Evolutionary conservation across 2,113 vertebrate genomes (phyloP).

Genomic region (Gymnogyps californianus): DNA sequence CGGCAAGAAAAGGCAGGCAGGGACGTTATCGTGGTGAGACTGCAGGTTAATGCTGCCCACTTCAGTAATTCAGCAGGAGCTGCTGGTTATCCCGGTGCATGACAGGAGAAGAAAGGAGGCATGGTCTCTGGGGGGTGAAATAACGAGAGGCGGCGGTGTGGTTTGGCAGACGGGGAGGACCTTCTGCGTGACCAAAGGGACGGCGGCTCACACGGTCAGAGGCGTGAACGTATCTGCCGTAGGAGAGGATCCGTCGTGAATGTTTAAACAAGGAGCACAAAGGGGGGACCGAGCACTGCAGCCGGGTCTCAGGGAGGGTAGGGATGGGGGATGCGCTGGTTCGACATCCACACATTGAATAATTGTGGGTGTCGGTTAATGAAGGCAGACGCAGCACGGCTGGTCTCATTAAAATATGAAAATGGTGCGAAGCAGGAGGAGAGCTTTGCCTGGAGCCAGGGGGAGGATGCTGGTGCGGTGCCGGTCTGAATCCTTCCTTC

Average conservation of each 20-base stretch:
- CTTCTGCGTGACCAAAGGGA: background rate
- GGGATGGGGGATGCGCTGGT: background rate
- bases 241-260: background rate
- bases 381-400: background rate
- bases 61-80: background rate
- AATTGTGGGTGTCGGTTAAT: constrained; percentile 17
- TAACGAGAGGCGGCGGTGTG: background rate
- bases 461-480: background rate
- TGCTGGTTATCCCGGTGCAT: accelerated
- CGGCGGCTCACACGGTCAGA: accelerated
- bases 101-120: background rate
- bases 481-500: background rate
- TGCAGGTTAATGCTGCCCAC: background rate
- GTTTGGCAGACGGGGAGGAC: background rate
- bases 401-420: background rate
- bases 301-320: background rate
- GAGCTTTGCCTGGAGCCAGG: background rate
- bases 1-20: background rate
- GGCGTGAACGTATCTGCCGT: background rate
- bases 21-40: background rate
- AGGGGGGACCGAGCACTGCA: background rate
- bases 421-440: background rate
- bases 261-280: background rate
- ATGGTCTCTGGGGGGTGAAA: background rate
- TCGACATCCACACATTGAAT: background rate